Conservation (phyloP, 2,888 invertebrate species). For the Leptopilina drosophilae region DNA sequence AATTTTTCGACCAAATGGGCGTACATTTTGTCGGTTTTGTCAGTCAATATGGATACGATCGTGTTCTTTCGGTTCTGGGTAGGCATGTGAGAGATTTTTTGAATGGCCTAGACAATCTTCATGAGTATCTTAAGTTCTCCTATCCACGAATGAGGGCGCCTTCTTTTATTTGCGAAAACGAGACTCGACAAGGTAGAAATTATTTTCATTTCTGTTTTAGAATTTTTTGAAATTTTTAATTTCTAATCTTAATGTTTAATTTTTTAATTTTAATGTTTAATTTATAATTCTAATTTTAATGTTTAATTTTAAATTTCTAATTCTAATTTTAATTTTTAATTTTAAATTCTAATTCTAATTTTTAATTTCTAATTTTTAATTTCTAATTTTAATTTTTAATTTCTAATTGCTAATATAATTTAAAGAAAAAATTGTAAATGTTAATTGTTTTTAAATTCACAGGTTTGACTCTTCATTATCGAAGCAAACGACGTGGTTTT, state of each 20-base stretch:
- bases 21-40: constrained; percentile 96
- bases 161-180: constrained; percentile 97
- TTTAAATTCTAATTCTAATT: too few relatives aligned
- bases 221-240: not conserved
- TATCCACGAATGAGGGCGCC: constrained; percentile 95
- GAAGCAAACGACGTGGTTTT: constrained; percentile 95
- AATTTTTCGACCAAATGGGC: constrained; percentile 96
- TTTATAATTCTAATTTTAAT: too few relatives aligned
- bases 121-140: constrained; percentile 97
- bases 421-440: not conserved
- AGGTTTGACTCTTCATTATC: constrained; percentile 94
- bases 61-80: constrained; percentile 92
- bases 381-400: too few relatives aligned
- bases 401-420: too few relatives aligned
- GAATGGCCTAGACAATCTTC: constrained; percentile 96
- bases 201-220: too few relatives aligned
- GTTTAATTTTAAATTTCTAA: too few relatives aligned
- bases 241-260: too few relatives aligned
- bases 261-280: too few relatives aligned
- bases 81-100: constrained; percentile 97
- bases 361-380: too few relatives aligned
- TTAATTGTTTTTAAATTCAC: constrained; percentile 41
- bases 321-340: too few relatives aligned
- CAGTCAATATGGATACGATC: constrained; percentile 95
- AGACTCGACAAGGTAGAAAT: constrained; percentile 85